These are phyloP conservation scores for Ephydatia muelleri DNA, from an alignment of 37 sponge, comb jelly and placozoan species.

Conservation along the genomic window DNA sequence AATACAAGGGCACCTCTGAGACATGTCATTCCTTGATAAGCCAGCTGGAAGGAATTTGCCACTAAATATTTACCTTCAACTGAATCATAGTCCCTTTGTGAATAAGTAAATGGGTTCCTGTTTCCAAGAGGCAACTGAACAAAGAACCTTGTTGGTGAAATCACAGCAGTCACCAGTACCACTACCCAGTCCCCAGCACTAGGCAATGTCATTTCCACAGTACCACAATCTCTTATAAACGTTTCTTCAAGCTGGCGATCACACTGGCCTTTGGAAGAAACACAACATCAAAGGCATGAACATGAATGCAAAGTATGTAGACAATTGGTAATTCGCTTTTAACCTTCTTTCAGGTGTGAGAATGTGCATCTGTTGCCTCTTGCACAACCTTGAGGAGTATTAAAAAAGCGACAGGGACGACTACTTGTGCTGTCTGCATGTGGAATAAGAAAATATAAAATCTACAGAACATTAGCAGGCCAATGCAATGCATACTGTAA, in stretches of 20 bases:
- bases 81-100: not conserved
- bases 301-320: not conserved
- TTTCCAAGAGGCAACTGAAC: constrained; percentile 34
- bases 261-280: not conserved
- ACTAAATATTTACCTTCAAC: not conserved
- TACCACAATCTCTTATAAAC: not conserved
- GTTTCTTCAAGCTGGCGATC: constrained; percentile 12
- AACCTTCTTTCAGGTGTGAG: constrained; percentile 45
- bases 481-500: constrained; percentile 9
- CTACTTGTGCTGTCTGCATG: constrained; percentile 3
- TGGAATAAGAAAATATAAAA: not conserved
- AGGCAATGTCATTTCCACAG: constrained; percentile 9
- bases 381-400: constrained; percentile 30
- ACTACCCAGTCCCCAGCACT: constrained; percentile 14
- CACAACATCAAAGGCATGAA: not conserved
- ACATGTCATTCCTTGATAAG: too few relatives aligned
- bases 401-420: constrained; percentile 46
- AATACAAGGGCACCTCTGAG: too few relatives aligned
- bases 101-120: not conserved
- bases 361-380: constrained; percentile 29
- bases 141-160: constrained; percentile 33
- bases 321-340: not conserved
- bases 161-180: constrained; percentile 49
- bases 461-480: not conserved
- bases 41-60: too few relatives aligned